phyloP scores from a whole-genome alignment of 2,797 vertebrate species.

The Hypotaenidia philippensis region DNA sequence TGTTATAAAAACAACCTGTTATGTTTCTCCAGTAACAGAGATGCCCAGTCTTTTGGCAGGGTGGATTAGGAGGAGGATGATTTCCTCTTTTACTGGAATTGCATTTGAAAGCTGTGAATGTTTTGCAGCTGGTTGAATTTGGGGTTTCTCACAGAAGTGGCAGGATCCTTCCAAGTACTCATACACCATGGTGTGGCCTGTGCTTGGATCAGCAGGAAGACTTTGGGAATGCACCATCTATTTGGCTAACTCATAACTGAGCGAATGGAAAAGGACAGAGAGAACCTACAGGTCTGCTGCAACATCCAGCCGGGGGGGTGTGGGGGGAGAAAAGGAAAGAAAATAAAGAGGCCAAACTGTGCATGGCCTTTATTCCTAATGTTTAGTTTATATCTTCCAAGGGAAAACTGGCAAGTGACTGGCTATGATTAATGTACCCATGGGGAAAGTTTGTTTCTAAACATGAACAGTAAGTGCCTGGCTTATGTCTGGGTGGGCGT shows the following conservation, averaged over 20 bases:
- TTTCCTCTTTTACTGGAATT: constrained; percentile 47
- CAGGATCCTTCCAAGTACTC: not conserved
- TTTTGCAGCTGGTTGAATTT: not conserved
- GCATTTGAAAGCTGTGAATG: constrained; percentile 2
- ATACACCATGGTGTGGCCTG: not conserved
- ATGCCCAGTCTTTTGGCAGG: constrained; percentile 38
- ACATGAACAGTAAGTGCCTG: constrained; percentile 45
- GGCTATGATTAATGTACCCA: constrained; percentile 65
- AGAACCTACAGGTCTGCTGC: not conserved
- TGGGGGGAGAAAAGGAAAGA: no score
- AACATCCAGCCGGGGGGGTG: not conserved
- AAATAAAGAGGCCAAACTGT: not conserved
- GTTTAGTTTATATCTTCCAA: constrained; percentile 56
- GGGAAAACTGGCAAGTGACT: constrained; percentile 51
- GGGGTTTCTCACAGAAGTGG: not conserved
- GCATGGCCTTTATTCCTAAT: constrained; percentile 1
- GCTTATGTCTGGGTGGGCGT: constrained; percentile 62
- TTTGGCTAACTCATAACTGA: not conserved
- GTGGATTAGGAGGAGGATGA: not conserved
- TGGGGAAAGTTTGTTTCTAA: constrained; percentile 68
- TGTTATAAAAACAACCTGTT: constrained; percentile 63
- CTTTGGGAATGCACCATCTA: not conserved
- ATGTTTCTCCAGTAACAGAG: constrained; percentile 49
- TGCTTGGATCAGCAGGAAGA: not conserved
- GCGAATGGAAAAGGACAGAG: not conserved